phyloP scores from a whole-genome alignment of 2,888 invertebrate genomes.

The Cataglyphis rosenhaueri region DNA sequence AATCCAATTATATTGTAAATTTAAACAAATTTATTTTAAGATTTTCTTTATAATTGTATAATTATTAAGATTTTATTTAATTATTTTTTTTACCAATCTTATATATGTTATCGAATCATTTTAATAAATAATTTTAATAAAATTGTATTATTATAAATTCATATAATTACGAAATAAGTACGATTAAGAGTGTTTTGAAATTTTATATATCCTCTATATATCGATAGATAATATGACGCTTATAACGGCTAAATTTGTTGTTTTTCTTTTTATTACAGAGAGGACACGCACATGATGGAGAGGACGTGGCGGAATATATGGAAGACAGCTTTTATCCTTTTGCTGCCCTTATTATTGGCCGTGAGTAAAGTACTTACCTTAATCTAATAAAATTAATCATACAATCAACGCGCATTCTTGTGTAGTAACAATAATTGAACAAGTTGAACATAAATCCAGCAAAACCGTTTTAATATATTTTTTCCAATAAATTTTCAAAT shows the following conservation, averaged over 20 bases:
- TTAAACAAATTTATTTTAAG: not conserved
- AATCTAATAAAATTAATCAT: not conserved
- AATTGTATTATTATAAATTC: not conserved
- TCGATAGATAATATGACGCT: not conserved
- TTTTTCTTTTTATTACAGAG: constrained; percentile 75
- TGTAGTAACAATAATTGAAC: not conserved
- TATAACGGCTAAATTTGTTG: constrained; percentile 17
- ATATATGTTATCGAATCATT: not conserved
- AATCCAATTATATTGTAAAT: not conserved
- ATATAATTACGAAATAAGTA: not conserved
- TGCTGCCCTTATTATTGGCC: constrained; percentile 81
- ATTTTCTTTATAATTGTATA: not conserved
- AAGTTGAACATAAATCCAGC: not conserved
- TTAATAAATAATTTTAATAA: not conserved
- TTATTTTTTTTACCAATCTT: not conserved
- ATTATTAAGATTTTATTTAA: not conserved
- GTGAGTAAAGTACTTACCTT: constrained; percentile 78
- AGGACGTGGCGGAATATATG: constrained; percentile 84
- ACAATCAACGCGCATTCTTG: not conserved
- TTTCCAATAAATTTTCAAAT: not conserved
- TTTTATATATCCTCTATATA: not conserved
- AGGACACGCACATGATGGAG: constrained; percentile 80
- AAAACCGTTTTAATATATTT: not conserved
- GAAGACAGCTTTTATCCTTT: constrained; percentile 79
- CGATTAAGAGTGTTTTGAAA: not conserved